Evolutionary conservation across 2,888 invertebrate genomes (phyloP).

Genomic region (Agrenia bidenticulata): DNA sequence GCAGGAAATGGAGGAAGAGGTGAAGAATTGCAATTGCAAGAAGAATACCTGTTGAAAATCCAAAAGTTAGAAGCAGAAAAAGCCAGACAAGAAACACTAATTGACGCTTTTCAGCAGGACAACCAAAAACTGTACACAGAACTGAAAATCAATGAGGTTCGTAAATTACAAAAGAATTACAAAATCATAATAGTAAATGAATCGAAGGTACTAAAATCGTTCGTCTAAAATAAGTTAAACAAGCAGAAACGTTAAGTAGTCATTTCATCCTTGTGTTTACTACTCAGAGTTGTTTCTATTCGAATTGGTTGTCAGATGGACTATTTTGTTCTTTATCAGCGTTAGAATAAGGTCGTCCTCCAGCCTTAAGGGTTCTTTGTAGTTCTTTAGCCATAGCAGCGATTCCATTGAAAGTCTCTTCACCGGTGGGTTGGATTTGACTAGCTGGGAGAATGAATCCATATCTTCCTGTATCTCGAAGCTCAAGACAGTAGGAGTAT

Average conservation of each 20-base stretch:
- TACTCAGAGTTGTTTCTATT: too few species aligned
- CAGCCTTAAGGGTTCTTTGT: constrained; percentile 14
- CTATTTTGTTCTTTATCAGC: constrained; percentile 3
- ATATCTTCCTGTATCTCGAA: constrained; percentile 58
- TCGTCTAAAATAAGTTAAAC: background rate
- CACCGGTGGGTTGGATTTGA: constrained; percentile 56
- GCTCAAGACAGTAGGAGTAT: constrained; percentile 60
- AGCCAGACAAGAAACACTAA: constrained; percentile 39
- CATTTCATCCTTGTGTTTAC: too few species aligned
- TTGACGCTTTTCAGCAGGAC: constrained; percentile 40
- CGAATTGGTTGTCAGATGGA: background rate
- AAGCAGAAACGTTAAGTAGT: background rate
- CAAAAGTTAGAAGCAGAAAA: constrained; percentile 38
- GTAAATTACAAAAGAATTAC: background rate
- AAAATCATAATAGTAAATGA: background rate
- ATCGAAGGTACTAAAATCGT: too few species aligned
- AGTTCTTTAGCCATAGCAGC: constrained; percentile 51
- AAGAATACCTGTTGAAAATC: constrained; percentile 15
- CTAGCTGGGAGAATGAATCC: constrained; percentile 59
- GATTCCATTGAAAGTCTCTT: constrained; percentile 54
- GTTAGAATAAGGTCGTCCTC: constrained; percentile 6
- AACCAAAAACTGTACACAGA: constrained; percentile 40
- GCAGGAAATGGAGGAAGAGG: constrained; percentile 20
- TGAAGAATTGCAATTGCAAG: constrained; percentile 17
- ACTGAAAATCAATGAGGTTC: constrained; percentile 38